Base-by-base conservation (phyloP, 2,888 invertebrate species). In the Norana najaformis region DNA sequence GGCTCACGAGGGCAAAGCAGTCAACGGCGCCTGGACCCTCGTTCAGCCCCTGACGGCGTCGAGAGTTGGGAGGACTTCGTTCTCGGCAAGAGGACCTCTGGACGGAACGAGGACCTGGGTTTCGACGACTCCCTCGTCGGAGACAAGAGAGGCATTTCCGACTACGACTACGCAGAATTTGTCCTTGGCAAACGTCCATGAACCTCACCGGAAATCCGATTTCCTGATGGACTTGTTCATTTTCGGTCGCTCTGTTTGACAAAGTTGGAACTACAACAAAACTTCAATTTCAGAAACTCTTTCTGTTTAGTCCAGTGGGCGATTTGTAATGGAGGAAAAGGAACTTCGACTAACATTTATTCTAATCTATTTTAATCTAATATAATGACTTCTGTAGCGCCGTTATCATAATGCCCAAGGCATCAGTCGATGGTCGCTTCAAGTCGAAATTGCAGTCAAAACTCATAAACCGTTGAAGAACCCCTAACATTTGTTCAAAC, bases 41-140 rank as follows among this genome's bases (percentile, higher is more conserved):
- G 85, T 23, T 37, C 36, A 2, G 85, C 13, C 23, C 85, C 85
- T 18, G 35, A 23, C 35, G 85, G 14, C 85, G 6, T 36, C 36
- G 85, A 85, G 36, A 85, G 85, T 35, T 85, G 85, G 85, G 85
- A 85, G 13, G 85, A 85, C 16, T 85, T 85, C 85, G 85, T 85
- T 16, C 85, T 85, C 85, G 85, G 85, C 36, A 85, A 30, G 34
- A 85, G 85, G 35, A 23, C 34, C 14, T 14, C 83, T 6, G 6
- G 14, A 37, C 18, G 85, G 16, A 35, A 36, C 85, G 36, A 36
- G 36, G 34, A 36, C 85, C 13, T 85, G 36, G 35, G 35, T 36
- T 85, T 85, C 85, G 85, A 85, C 36, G 85, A 85, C 16, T 85
- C 35, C 36, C 85, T 85, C 0, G 4, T 16, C 16, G 85, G 85